phyloP scores from a whole-genome alignment of 2,113 vertebrate species.

The Nothoprocta perdicaria region DNA sequence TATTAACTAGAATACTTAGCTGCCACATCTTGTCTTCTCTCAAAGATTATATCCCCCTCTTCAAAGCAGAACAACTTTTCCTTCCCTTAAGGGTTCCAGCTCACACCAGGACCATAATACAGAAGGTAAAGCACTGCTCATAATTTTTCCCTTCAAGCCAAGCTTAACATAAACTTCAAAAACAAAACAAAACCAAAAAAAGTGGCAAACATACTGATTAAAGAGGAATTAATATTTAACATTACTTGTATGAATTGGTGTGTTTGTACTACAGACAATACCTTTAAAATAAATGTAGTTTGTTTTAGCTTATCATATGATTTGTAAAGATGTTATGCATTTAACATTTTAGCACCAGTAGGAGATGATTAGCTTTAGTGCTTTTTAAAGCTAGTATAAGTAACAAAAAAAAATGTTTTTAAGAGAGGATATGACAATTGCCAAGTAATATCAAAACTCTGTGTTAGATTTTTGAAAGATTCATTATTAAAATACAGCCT shows the following conservation, averaged over 20 bases:
- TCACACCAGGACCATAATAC: not conserved
- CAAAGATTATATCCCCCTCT: not conserved
- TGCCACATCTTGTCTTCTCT: not conserved
- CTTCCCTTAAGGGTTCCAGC: not conserved
- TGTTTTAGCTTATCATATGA: not conserved
- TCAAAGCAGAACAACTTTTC: not conserved
- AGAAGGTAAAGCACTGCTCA: not conserved
- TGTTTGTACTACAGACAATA: not conserved
- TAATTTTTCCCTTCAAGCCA: not conserved
- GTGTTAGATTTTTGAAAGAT: not conserved
- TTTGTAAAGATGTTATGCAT: not conserved
- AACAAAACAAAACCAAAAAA: not conserved
- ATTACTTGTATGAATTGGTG: not conserved
- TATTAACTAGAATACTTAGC: not conserved
- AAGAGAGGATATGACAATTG: slow-evolving; percentile 25
- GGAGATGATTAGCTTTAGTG: not conserved
- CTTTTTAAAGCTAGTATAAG: slow-evolving; percentile 18
- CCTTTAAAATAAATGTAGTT: slow-evolving; percentile 19
- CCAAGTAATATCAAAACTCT: not conserved
- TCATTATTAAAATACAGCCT: slow-evolving; percentile 52
- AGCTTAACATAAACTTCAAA: not conserved
- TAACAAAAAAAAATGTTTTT: not conserved
- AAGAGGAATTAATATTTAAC: not conserved
- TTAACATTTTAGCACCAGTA: not conserved
- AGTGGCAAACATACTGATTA: not conserved